Conservation (phyloP, 1,140 invertebrate species). For the Calosoma granatense region DNA sequence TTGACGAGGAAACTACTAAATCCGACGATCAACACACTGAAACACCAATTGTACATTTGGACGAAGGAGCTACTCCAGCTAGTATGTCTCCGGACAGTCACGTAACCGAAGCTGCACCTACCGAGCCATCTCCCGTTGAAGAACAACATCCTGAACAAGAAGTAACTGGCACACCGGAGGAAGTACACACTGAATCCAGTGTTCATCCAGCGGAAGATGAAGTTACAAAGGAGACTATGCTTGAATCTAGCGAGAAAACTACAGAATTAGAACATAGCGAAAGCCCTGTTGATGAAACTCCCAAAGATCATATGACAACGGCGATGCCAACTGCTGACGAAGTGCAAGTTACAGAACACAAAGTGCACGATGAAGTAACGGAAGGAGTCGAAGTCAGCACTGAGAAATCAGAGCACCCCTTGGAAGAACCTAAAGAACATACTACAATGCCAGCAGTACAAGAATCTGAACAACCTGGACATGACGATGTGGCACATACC, state of each 20-base stretch:
- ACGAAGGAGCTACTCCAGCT: neutral
- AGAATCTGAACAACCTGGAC: neutral
- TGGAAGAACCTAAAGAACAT: neutral
- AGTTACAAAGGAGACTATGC: conserved; percentile 9
- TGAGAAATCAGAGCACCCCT: neutral
- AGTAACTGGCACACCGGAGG: conserved; percentile 5
- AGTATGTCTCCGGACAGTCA: neutral
- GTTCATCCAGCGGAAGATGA: conserved; percentile 17
- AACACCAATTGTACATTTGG: neutral
- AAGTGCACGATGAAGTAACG: conserved; percentile 12
- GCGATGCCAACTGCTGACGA: conserved; percentile 13
- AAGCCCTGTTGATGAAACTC: neutral
- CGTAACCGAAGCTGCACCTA: neutral
- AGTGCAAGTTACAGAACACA: conserved; percentile 13
- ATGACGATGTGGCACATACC: neutral
- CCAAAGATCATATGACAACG: conserved; percentile 12
- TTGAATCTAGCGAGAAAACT: neutral
- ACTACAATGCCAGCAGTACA: neutral
- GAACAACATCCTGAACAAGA: conserved; percentile 18
- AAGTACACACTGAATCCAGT: conserved; percentile 12
- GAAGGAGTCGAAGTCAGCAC: conserved; percentile 14
- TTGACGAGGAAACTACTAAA: neutral
- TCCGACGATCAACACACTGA: neutral
- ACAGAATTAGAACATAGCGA: neutral
- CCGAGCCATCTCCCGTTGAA: neutral